Evolutionary conservation across 2,797 vertebrate species (phyloP).

Genomic region (Pitangus sulphuratus): DNA sequence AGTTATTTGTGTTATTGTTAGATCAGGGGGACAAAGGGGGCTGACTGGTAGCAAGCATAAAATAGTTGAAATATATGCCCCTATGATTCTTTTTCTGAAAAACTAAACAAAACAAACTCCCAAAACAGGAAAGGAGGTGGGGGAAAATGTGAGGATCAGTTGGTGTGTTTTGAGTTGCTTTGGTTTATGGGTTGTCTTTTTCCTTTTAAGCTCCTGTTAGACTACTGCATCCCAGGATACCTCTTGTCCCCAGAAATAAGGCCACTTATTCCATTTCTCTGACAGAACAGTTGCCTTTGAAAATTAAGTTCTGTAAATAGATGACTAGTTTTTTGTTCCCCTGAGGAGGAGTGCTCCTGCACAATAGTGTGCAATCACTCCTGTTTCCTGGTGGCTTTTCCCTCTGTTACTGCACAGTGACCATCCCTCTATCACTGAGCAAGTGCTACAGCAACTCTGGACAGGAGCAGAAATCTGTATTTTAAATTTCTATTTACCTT

Average conservation of each 20-base stretch:
- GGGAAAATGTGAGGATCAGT: neutral
- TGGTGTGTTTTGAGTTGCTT: neutral
- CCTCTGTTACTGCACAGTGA: neutral
- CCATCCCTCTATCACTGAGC: neutral
- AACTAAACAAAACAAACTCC: neutral
- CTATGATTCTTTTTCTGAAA: neutral
- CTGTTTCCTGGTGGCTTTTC: neutral
- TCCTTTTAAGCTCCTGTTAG: neutral
- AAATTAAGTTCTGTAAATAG: neutral
- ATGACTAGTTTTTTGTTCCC: neutral
- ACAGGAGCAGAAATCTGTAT: neutral
- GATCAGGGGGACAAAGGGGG: neutral
- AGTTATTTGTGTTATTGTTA: constrained; percentile 41
- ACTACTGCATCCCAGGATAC: neutral
- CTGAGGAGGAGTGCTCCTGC: neutral
- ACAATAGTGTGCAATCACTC: neutral
- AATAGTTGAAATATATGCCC: neutral
- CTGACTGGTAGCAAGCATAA: constrained; percentile 2
- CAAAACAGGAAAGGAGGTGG: neutral
- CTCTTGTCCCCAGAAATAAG: neutral
- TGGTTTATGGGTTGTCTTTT: neutral
- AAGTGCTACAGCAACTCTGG: neutral
- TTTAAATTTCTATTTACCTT: neutral
- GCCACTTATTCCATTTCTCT: neutral
- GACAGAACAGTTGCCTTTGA: neutral